These are phyloP conservation scores for Habrosyne pyritoides DNA, from an alignment of 2,888 invertebrate genomes.

Conservation along the genomic window DNA sequence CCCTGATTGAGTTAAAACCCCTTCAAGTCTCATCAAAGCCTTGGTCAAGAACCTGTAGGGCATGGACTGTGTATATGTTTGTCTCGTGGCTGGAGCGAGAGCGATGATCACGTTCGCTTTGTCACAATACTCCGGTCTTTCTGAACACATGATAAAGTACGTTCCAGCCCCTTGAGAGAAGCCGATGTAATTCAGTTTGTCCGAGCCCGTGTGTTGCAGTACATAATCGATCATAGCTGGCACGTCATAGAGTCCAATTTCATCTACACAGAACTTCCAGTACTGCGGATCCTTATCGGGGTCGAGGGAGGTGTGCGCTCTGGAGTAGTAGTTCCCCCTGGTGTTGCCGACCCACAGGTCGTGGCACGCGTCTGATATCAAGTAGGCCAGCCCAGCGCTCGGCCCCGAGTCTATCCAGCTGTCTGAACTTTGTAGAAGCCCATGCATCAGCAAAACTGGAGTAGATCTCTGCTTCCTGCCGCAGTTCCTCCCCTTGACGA, in stretches of 20 bases:
- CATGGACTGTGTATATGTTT: conserved; percentile 66
- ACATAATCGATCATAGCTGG: conserved; percentile 80
- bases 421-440: conserved; percentile 60
- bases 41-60: conserved; percentile 33
- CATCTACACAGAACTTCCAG: conserved; percentile 79
- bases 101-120: conserved; percentile 79
- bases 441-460: conserved; percentile 67
- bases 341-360: conserved; percentile 54
- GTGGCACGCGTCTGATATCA: conserved; percentile 34
- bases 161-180: conserved; percentile 86
- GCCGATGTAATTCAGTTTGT: conserved; percentile 84
- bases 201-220: conserved; percentile 64
- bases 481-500: conserved; percentile 44
- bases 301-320: conserved; percentile 72
- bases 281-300: conserved; percentile 59
- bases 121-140: conserved; percentile 80
- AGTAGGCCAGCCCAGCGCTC: conserved; percentile 34
- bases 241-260: conserved; percentile 86
- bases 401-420: conserved; percentile 65
- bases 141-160: conserved; percentile 77
- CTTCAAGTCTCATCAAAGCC: conserved; percentile 32
- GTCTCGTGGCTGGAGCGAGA: conserved; percentile 46
- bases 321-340: conserved; percentile 75
- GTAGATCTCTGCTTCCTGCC: conserved; percentile 27
- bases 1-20: conserved; percentile 34